Base-by-base conservation (phyloP, 1,140 invertebrate species). In the Acyrthosiphon pisum region DNA sequence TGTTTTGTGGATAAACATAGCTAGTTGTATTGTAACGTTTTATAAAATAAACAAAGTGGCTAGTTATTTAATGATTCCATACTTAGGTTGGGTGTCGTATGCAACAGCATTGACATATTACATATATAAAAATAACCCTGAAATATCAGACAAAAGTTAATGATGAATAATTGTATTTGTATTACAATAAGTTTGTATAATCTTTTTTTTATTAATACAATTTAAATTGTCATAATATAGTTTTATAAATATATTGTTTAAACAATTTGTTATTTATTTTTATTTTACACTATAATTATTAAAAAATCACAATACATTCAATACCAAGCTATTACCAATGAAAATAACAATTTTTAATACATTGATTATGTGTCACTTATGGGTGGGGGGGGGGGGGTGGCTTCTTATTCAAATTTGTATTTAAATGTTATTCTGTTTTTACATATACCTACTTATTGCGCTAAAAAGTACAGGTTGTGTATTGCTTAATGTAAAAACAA, bases 31-130 rank as follows among this genome's bases (percentile, higher is more conserved):
- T 1, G 94, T 96, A 6, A 94, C 96, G 0, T 98, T 98, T 95
- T 96, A 96, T 93, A 95, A 95, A 44, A 95, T 98, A 0, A 98
- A 97, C 94, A 95, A 95, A 83, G 95, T 96, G 4, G 98, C 98
- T 20, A 97, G 97, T 3, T 96, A 96, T 56, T 94, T 99, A 30
- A 96, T 98, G 95, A 90, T 97, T 68, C 98, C 98, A 0, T 98
- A 98, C 94, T 94, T 98, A 7, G 96, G 96, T 6, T 99, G 98
- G 98, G 95, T 97, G n/a, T 96, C 96, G 6, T 96, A 97, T 92
- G 98, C 97, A 26, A 95, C 96, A 68, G 95, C 96, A 6, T 95
- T 98, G 0, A 97, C 96, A 93, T 97, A 97, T 94, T 95, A 95
- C 48, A 96, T 98, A 86, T 98, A 97, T 96, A 96, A 96, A 94